Evolutionary conservation across 2,888 invertebrate species (phyloP).

Genomic region (Saturnia japonica): DNA sequence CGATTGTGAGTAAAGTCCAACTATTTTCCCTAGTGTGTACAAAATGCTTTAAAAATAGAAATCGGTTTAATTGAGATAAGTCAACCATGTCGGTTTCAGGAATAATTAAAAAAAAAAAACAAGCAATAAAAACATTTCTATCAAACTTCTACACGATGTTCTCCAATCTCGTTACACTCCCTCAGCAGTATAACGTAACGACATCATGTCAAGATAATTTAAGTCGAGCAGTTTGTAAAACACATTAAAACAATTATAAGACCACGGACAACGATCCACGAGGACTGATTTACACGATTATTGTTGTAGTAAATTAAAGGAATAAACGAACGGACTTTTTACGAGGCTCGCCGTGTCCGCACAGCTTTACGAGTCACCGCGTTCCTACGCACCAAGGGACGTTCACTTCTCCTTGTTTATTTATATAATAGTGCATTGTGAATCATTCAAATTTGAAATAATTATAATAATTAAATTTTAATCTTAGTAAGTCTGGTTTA

Average conservation of each 20-base stretch:
- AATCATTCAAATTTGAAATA: neutral
- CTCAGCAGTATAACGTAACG: constrained; percentile 3
- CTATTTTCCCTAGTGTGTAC: no score
- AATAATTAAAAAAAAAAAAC: neutral
- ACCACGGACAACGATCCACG: constrained; percentile 24
- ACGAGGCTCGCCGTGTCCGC: constrained; percentile 24
- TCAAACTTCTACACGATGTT: neutral
- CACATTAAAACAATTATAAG: constrained; percentile 35
- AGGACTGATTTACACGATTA: constrained; percentile 55
- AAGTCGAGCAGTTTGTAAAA: constrained; percentile 28
- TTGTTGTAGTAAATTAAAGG: constrained; percentile 58
- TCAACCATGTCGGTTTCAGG: neutral
- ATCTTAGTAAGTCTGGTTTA: neutral
- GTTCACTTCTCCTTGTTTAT: neutral
- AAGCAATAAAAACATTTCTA: neutral
- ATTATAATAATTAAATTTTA: neutral
- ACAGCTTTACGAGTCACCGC: constrained; percentile 15
- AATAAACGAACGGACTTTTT: constrained; percentile 62
- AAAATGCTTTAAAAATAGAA: neutral
- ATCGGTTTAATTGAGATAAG: neutral
- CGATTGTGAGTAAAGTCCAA: no score
- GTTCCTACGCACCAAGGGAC: constrained; percentile 48
- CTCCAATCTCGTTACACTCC: neutral
- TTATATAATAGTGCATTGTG: neutral
- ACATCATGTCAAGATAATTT: constrained; percentile 18